Percentiles rank a stretch among this genome's conserved stretches.
Evolutionary conservation across 2,797 vertebrate genomes (phyloP).

Genomic region (Pangasius mekongensis): DNA sequence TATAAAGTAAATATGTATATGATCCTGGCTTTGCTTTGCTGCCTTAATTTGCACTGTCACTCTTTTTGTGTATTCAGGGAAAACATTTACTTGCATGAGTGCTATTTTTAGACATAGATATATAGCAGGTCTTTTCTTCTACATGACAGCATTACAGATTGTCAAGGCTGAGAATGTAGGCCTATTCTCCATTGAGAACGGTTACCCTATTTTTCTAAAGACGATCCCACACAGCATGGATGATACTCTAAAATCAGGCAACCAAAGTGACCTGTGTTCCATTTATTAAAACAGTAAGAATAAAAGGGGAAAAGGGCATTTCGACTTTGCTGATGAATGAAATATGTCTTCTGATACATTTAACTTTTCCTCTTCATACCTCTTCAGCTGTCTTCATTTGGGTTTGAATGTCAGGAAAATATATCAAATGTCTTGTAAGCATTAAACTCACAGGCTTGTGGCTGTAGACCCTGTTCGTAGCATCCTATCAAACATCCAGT

Average conservation of each 20-base stretch:
- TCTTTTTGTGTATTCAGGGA: constrained; percentile 58
- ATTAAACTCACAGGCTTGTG: not conserved
- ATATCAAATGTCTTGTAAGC: not conserved
- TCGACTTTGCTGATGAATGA: not conserved
- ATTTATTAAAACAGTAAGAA: not conserved
- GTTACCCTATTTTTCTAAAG: constrained; percentile 6
- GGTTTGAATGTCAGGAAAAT: constrained; percentile 7
- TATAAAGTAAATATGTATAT: constrained; percentile 44
- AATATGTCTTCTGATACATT: not conserved
- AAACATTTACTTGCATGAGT: constrained; percentile 63
- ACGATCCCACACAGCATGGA: not conserved
- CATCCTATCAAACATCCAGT: not conserved
- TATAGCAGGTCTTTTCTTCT: not conserved
- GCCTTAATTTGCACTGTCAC: constrained; percentile 41
- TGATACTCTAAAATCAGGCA: not conserved
- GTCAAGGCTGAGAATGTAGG: not conserved
- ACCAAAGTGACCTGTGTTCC: not conserved
- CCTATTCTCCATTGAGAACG: not conserved
- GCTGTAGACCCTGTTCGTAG: not conserved
- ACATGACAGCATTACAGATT: not conserved
- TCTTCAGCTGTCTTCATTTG: not conserved
- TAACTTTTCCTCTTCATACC: not conserved
- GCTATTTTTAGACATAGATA: constrained; percentile 17
- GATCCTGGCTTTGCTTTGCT: constrained; percentile 56
- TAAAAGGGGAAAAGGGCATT: not conserved